phyloP scores from a whole-genome alignment of 2,113 vertebrate species.

The Microcebus murinus region DNA sequence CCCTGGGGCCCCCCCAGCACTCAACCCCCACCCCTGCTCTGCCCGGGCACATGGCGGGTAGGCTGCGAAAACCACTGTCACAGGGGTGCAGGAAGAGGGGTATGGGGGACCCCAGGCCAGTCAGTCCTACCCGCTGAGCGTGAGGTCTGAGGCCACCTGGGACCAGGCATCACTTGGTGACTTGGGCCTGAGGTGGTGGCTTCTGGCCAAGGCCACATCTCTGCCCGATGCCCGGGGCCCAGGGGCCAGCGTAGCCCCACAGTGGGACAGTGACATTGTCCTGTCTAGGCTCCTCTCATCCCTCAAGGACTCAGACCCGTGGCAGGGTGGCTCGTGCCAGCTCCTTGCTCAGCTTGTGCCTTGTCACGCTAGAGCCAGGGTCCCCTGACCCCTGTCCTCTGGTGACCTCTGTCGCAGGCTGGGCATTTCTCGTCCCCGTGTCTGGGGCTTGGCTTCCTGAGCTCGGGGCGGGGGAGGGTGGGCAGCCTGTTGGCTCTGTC shows the following conservation, averaged over 20 bases:
- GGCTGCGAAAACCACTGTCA: too few species aligned
- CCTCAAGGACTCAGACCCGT: neutral
- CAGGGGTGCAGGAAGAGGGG: too few species aligned
- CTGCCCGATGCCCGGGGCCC: neutral
- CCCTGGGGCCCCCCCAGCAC: neutral
- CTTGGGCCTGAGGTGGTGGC: neutral
- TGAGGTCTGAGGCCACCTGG: neutral
- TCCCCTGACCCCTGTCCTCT: neutral
- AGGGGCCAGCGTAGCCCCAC: neutral
- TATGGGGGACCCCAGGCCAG: too few species aligned
- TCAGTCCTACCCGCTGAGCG: neutral
- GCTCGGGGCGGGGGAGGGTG: neutral
- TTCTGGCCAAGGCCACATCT: neutral
- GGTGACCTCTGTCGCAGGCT: neutral
- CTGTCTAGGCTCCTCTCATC: neutral
- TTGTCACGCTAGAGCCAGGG: too few species aligned
- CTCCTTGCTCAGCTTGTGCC: neutral
- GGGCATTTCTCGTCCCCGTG: neutral
- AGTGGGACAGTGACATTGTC: neutral
- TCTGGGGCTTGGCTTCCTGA: neutral
- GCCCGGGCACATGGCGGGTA: too few species aligned
- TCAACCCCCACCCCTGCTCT: neutral
- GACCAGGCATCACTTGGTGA: neutral
- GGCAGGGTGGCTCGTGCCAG: neutral
- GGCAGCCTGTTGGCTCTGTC: too few species aligned